Conservation (phyloP, 64 coral and sea anemone genomes). For the Porites lutea region DNA sequence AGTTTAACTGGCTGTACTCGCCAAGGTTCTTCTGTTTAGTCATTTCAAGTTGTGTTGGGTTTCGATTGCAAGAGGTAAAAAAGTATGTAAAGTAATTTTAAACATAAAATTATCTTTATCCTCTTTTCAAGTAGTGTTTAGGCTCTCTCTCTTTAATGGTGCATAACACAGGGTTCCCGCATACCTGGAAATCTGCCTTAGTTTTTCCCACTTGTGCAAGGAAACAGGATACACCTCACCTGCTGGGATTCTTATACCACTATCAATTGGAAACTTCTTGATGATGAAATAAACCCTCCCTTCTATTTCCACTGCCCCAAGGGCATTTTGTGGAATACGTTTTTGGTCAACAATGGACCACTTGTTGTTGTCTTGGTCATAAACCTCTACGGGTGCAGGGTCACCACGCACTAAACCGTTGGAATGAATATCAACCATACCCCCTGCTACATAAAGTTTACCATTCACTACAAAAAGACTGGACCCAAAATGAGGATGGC, state of each 20-base stretch:
- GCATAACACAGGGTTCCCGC: neutral
- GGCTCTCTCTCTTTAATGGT: neutral
- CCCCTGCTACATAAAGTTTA: neutral
- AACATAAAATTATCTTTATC: too few species aligned
- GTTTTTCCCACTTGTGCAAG: constrained; percentile 14
- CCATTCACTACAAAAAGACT: constrained; percentile 12
- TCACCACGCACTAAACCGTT: too few species aligned
- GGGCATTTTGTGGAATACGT: constrained; percentile 22
- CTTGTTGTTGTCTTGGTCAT: neutral
- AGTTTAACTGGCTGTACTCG: too few species aligned
- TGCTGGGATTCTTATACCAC: constrained; percentile 40
- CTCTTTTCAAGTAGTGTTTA: neutral
- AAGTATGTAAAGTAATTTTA: too few species aligned
- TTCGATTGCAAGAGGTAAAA: too few species aligned
- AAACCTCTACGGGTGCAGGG: constrained; percentile 24
- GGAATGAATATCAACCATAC: too few species aligned
- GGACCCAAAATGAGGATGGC: constrained; percentile 6
- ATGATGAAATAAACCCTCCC: too few species aligned
- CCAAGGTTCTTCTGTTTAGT: too few species aligned
- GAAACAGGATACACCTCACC: constrained; percentile 22
- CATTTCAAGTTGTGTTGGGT: too few species aligned
- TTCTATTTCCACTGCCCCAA: neutral
- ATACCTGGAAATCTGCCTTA: neutral
- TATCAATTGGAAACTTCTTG: constrained; percentile 33
- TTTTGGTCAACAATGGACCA: constrained; percentile 30